Conservation (phyloP, 1,140 invertebrate genomes). For the Trachymyrmex septentrionalis region DNA sequence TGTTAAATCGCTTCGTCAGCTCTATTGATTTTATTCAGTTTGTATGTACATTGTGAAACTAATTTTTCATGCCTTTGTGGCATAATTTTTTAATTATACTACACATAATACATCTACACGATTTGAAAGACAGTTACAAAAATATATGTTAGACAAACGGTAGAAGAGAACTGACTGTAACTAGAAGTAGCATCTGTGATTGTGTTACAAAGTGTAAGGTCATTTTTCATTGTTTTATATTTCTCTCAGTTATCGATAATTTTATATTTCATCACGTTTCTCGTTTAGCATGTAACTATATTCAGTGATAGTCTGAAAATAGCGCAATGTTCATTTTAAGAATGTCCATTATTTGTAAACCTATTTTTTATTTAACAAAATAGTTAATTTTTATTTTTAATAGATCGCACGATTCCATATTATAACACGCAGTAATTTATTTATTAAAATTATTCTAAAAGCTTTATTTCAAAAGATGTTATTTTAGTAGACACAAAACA, state of each 20-base stretch:
- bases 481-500: not conserved
- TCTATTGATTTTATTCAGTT: conserved; percentile 39
- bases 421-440: not conserved
- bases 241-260: conserved; percentile 11
- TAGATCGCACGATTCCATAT: not conserved
- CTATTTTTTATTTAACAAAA: not conserved
- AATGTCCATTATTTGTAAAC: not conserved
- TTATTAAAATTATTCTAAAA: conserved; percentile 13
- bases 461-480: not conserved
- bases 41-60: conserved; percentile 73
- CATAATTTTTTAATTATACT: conserved; percentile 44
- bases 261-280: conserved; percentile 20
- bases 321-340: not conserved
- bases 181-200: conserved; percentile 55
- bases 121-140: conserved; percentile 78
- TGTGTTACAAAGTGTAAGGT: conserved; percentile 38
- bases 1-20: conserved; percentile 41
- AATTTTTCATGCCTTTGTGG: conserved; percentile 36
- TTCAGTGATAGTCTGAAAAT: not conserved
- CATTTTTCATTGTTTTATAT: conserved; percentile 19
- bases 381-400: not conserved
- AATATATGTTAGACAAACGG: conserved; percentile 79
- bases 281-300: conserved; percentile 8
- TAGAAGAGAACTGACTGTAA: conserved; percentile 63
- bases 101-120: conserved; percentile 69